These are phyloP conservation scores for Hippocampus comes DNA, from an alignment of 2,113 vertebrate species.

Conservation along the genomic window DNA sequence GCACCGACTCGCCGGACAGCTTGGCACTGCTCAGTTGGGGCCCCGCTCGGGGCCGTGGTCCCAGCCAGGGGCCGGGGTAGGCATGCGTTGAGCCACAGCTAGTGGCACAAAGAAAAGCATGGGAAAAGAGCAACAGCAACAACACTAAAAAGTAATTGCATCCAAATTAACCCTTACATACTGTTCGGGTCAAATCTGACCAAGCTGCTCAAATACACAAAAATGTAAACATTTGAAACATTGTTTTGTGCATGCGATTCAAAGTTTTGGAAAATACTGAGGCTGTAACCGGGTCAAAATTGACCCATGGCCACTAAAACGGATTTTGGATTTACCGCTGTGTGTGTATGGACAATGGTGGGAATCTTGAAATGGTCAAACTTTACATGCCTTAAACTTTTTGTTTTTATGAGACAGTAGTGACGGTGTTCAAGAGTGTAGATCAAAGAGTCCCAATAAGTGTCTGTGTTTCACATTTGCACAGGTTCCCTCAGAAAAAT, in stretches of 20 bases:
- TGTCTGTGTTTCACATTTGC: too few species aligned
- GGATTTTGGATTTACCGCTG: too few species aligned
- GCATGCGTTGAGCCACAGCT: constrained; percentile 65
- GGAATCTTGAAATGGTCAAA: too few species aligned
- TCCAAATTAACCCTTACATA: not conserved
- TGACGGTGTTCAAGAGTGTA: too few species aligned
- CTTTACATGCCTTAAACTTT: too few species aligned
- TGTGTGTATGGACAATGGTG: too few species aligned
- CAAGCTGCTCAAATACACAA: not conserved
- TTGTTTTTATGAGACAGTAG: too few species aligned
- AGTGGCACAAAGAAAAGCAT: constrained; percentile 60
- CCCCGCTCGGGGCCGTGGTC: constrained; percentile 43
- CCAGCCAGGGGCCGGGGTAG: constrained; percentile 56
- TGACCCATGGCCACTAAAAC: too few species aligned
- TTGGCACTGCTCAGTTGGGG: constrained; percentile 59
- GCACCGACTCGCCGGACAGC: constrained; percentile 64
- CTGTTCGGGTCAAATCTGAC: not conserved
- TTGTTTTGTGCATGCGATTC: not conserved
- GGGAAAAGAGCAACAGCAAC: constrained; percentile 61
- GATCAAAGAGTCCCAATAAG: too few species aligned
- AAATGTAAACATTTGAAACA: not conserved
- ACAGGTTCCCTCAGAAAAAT: too few species aligned
- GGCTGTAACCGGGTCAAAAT: too few species aligned
- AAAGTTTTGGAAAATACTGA: not conserved
- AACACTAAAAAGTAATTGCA: constrained; percentile 8